phyloP scores from a whole-genome alignment of 1,140 invertebrate genomes.

The Bombus cullumanus region DNA sequence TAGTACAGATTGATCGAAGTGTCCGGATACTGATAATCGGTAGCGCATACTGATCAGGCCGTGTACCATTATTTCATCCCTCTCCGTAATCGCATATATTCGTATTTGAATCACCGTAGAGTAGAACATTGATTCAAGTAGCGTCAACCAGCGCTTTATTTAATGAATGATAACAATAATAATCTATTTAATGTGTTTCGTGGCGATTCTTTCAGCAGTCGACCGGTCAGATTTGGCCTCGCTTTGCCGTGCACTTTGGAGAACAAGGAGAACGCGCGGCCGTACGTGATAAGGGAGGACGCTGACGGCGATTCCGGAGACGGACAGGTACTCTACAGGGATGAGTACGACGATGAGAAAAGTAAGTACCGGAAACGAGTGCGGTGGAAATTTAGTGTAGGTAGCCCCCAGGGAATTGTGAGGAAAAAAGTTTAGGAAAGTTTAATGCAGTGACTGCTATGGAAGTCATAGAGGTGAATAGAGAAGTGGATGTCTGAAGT shows the following conservation, averaged over 20 bases:
- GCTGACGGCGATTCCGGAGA: constrained; percentile 85
- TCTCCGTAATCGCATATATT: constrained; percentile 43
- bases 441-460: too few species aligned
- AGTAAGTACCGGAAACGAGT: constrained; percentile 74
- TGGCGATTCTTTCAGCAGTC: constrained; percentile 84
- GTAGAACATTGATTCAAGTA: constrained; percentile 78
- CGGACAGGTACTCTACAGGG: constrained; percentile 89
- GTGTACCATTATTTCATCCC: constrained; percentile 48
- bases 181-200: neutral
- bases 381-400: neutral
- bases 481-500: neutral
- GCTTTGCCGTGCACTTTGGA: constrained; percentile 89
- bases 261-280: constrained; percentile 93
- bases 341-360: constrained; percentile 89
- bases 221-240: constrained; percentile 90
- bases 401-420: neutral
- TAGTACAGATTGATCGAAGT: neutral
- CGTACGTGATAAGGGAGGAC: constrained; percentile 88
- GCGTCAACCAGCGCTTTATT: constrained; percentile 59
- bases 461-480: neutral
- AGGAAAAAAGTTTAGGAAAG: neutral
- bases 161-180: neutral
- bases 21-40: neutral
- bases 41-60: neutral
- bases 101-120: constrained; percentile 65